Percentiles rank a stretch among this genome's conserved stretches.
phyloP scores from a whole-genome alignment of 1,140 invertebrate genomes.

The Alviniconcha marisindica region DNA sequence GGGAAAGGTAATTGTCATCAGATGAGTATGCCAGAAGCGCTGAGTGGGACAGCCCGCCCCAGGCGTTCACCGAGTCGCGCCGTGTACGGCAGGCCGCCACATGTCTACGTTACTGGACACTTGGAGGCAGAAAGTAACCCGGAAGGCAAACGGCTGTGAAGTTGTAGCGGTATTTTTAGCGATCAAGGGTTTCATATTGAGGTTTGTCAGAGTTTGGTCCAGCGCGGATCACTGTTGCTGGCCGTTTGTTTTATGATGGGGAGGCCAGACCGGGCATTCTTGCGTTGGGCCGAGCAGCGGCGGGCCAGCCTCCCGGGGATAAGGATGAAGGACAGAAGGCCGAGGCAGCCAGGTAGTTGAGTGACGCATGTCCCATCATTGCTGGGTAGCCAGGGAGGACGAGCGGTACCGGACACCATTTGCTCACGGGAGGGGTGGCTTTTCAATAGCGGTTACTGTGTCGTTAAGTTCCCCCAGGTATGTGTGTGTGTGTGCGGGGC shows the following conservation, averaged over 20 bases:
- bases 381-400: not conserved
- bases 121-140: too few species aligned
- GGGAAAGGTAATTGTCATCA: too few species aligned
- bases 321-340: not conserved
- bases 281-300: not conserved
- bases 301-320: not conserved
- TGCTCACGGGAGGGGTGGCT: not conserved
- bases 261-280: not conserved
- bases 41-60: too few species aligned
- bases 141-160: not conserved
- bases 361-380: not conserved
- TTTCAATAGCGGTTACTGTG: not conserved
- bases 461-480: not conserved
- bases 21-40: too few species aligned
- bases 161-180: not conserved
- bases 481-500: too few species aligned
- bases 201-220: not conserved
- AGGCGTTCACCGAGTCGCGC: too few species aligned
- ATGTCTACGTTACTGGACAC: too few species aligned
- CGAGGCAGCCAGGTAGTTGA: not conserved
- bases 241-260: slow-evolving; percentile 14
- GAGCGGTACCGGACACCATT: not conserved
- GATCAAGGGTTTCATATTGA: not conserved
- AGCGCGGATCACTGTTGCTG: not conserved
- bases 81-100: too few species aligned